Evolutionary conservation across 2,113 vertebrate genomes (phyloP), one percentile per base, ranked within the genome.

Genomic region (Hemicordylus capensis): DNA sequence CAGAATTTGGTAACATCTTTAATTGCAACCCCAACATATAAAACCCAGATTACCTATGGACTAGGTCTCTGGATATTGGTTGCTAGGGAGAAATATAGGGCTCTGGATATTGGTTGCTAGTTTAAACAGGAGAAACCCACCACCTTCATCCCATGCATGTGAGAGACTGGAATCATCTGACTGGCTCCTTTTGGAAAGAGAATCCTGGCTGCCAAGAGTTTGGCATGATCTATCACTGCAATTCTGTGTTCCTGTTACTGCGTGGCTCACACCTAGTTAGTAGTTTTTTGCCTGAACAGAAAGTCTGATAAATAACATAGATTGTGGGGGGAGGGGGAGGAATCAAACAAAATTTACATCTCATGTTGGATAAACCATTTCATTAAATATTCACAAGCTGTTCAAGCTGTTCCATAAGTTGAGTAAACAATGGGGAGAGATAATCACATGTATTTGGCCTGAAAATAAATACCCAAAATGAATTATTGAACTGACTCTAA

Each of bases 311-410:
- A 77, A 51, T 44, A 64, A 76, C 46, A 59, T 10, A 78, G 17
- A 48, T 4, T 1, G 34, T 78, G 70, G 58, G 24, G 0, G 2
- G 46, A 0, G 20, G 44, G 51, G 0, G 39, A 61, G 83, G 76
- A 1, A 69, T 4, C 39, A 54, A 82, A 67, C 80, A 3, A 80
- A 86, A 64, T 54, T 88, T 74, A 6, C 1, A 59, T 59, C 1
- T 64, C 1, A 42, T 67, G 34, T 28, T 61, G 1, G 31, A 56
- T 82, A 80, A n/a, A 31, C 72, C 46, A 76, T 1, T 86, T 84
- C 34, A 78, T 85, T 67, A 83, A 89, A 85, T 22, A 84, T 88
- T 92, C 7, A 64, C 1, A n/a, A 17, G 28, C 10, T 89, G 51
- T 82, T 86, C 87, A 44, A 37, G 2, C 61, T 58, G 7, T 31